Percentiles rank a stretch among this genome's conserved stretches.
Conservation (phyloP, 2,888 invertebrate genomes). For the Polietes domitor region DNA sequence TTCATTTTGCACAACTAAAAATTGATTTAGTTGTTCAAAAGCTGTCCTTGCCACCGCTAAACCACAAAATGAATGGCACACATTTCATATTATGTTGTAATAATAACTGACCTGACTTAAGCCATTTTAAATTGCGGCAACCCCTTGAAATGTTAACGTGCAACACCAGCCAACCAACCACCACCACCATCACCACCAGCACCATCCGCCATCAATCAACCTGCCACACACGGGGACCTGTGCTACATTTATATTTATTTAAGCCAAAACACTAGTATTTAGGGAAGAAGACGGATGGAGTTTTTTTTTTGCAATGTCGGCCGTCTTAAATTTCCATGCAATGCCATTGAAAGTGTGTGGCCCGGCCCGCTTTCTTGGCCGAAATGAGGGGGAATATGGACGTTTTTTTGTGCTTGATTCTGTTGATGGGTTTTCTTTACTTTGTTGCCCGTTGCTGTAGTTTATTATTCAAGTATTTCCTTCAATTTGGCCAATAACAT, state of each 20-base stretch:
- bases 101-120: slow-evolving; percentile 65
- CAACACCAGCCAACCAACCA: slow-evolving; percentile 34
- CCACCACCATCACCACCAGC: slow-evolving; percentile 17
- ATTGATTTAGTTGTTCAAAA: no score
- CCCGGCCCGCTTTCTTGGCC: background rate
- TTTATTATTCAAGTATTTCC: background rate
- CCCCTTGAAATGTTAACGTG: background rate
- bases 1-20: no score
- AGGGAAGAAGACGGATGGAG: background rate
- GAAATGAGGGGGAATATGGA: slow-evolving; percentile 17
- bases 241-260: background rate
- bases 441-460: slow-evolving; percentile 24
- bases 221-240: background rate
- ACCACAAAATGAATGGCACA: no score
- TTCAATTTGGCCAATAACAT: background rate
- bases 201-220: slow-evolving; percentile 58
- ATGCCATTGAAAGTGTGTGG: slow-evolving; percentile 21
- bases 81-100: background rate
- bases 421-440: slow-evolving; percentile 38
- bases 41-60: no score
- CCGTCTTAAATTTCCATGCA: slow-evolving; percentile 10
- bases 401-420: slow-evolving; percentile 7
- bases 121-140: slow-evolving; percentile 61
- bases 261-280: background rate
- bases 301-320: background rate